Conservation (phyloP, 2,113 vertebrate genomes). For the Chunga burmeisteri region DNA sequence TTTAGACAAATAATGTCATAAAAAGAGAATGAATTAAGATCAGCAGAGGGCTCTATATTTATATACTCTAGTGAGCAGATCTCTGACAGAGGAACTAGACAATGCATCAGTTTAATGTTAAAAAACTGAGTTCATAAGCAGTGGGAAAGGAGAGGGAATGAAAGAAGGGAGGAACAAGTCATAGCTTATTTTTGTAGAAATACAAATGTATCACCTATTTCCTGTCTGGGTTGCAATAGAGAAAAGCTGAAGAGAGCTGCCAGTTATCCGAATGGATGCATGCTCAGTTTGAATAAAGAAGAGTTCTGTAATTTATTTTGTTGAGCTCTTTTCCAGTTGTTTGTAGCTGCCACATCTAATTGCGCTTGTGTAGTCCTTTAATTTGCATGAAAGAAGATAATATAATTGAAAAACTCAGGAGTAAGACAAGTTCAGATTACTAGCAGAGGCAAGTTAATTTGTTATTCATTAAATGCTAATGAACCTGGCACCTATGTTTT, state of each 20-base stretch:
- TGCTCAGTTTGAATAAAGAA: not conserved
- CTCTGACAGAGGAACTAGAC: not conserved
- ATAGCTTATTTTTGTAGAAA: constrained; percentile 5
- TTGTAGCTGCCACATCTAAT: constrained; percentile 70
- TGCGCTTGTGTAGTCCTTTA: constrained; percentile 70
- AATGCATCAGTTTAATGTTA: not conserved
- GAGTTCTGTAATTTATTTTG: constrained; percentile 52
- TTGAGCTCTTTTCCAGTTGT: constrained; percentile 54
- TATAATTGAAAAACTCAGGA: constrained; percentile 71
- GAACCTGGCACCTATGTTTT: constrained; percentile 66
- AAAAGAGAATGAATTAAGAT: not conserved
- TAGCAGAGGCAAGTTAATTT: constrained; percentile 69
- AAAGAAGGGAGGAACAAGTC: not conserved
- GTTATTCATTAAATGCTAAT: constrained; percentile 80
- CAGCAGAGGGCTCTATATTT: not conserved
- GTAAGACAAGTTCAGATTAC: constrained; percentile 72
- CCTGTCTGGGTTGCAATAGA: not conserved
- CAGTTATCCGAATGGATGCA: constrained; percentile 36
- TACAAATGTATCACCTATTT: not conserved
- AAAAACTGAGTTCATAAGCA: not conserved
- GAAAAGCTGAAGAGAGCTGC: constrained; percentile 16
- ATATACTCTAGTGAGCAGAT: not conserved
- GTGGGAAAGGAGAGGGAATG: not conserved
- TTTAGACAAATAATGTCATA: not conserved
- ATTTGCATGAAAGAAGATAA: constrained; percentile 76